phyloP scores from a whole-genome alignment of 2,888 invertebrate species.

The Andrena flavipes region DNA sequence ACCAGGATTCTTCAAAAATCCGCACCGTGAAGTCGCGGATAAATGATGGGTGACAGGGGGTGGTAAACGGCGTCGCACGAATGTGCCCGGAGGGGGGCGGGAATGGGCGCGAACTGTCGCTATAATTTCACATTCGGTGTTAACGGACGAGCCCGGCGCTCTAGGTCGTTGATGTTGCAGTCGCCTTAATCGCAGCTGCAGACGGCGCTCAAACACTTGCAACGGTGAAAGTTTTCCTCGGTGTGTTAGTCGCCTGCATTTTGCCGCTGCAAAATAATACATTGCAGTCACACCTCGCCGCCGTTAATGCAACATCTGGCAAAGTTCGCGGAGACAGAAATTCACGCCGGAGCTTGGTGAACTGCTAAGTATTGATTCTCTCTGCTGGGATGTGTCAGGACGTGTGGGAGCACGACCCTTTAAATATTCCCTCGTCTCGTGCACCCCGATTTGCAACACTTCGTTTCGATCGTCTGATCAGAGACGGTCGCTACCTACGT shows the following conservation, averaged over 20 bases:
- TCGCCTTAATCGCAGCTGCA: slow-evolving; percentile 61
- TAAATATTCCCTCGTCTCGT: slow-evolving; percentile 17
- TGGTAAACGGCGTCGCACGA: neutral
- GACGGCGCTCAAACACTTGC: slow-evolving; percentile 52
- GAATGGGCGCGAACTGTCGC: slow-evolving; percentile 35
- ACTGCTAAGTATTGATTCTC: slow-evolving; percentile 53
- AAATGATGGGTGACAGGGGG: slow-evolving; percentile 38
- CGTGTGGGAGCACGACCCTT: neutral
- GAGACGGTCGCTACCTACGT: neutral
- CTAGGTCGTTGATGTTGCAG: slow-evolving; percentile 33
- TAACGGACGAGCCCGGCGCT: slow-evolving; percentile 36
- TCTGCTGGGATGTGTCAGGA: neutral
- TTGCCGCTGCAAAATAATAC: slow-evolving; percentile 51
- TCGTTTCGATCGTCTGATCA: neutral
- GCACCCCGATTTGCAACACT: neutral
- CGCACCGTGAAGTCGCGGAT: slow-evolving; percentile 16
- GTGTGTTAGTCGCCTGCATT: slow-evolving; percentile 38
- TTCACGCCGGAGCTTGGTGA: slow-evolving; percentile 17
- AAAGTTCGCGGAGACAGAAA: slow-evolving; percentile 54
- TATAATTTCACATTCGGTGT: slow-evolving; percentile 55
- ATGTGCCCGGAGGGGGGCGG: neutral
- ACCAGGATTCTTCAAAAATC: slow-evolving; percentile 45
- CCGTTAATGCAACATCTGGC: slow-evolving; percentile 53
- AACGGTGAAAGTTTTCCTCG: slow-evolving; percentile 40
- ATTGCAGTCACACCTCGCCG: slow-evolving; percentile 45